Percentiles rank a stretch among this genome's conserved stretches.
phyloP scores from a whole-genome alignment of 2,797 vertebrate genomes.

The Calcarius lapponicus region DNA sequence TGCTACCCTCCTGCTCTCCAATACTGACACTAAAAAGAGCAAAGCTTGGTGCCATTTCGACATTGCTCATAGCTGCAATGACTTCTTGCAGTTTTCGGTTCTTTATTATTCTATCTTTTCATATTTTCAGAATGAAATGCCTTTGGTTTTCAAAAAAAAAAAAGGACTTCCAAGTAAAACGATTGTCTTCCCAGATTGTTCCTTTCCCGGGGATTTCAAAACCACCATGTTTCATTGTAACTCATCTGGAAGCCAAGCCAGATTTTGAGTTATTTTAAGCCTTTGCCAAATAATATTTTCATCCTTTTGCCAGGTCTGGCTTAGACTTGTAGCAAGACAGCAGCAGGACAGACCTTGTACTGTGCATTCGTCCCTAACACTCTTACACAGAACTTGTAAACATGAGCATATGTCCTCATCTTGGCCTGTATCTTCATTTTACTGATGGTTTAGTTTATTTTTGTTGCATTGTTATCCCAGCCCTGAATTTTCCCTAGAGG shows the following conservation, averaged over 20 bases:
- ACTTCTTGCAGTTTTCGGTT: not conserved
- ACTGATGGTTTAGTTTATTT: not conserved
- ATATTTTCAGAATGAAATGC: not conserved
- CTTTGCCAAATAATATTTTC: constrained; percentile 9
- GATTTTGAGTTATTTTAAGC: not conserved
- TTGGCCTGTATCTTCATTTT: not conserved
- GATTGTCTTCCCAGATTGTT: not conserved
- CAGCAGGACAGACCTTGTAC: not conserved
- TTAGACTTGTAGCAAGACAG: not conserved
- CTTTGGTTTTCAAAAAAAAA: not conserved
- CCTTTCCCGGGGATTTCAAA: not conserved
- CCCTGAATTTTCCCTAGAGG: not conserved
- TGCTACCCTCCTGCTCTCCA: not conserved
- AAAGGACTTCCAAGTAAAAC: not conserved
- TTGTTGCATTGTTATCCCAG: not conserved
- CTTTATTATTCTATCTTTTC: not conserved
- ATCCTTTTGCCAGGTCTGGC: not conserved
- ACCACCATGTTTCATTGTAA: not conserved
- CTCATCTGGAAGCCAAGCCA: not conserved
- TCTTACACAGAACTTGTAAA: not conserved
- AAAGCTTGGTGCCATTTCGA: not conserved
- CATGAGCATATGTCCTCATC: not conserved
- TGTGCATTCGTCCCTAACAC: not conserved
- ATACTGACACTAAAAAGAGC: not conserved
- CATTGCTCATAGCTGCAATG: not conserved